Percentiles rank a stretch among this genome's conserved stretches.
Conservation (phyloP, 2,888 invertebrate genomes). For the Acanthococcus lagerstroemiae region DNA sequence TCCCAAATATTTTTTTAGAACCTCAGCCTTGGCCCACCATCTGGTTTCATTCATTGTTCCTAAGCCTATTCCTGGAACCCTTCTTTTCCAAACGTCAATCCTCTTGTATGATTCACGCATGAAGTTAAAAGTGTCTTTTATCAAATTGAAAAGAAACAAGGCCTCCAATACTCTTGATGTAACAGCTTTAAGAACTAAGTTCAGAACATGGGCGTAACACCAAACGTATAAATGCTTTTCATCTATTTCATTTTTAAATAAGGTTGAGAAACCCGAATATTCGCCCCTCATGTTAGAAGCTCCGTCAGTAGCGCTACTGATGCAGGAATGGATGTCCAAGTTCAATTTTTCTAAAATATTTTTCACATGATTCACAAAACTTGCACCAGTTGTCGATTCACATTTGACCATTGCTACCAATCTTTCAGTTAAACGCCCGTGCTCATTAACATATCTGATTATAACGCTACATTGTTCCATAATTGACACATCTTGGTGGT, state of each 20-base stretch:
- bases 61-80: too few species aligned
- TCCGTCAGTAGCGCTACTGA: background rate
- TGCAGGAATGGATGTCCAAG: background rate
- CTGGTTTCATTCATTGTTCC: too few species aligned
- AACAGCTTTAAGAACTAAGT: too few species aligned
- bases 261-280: background rate
- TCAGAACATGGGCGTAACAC: too few species aligned
- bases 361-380: background rate
- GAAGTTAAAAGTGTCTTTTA: too few species aligned
- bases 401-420: background rate
- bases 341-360: background rate
- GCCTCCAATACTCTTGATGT: too few species aligned
- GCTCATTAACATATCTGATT: background rate
- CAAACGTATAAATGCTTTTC: background rate
- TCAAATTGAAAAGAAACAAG: too few species aligned
- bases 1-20: too few species aligned
- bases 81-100: too few species aligned
- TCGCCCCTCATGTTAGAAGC: background rate
- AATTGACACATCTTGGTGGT: background rate
- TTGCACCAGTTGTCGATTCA: background rate
- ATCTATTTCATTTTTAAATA: background rate
- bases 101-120: too few species aligned
- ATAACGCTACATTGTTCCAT: background rate
- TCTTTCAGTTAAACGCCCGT: background rate
- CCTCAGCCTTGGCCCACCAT: too few species aligned